Evolutionary conservation across 2,113 vertebrate species (phyloP).

Genomic region (Montifringilla adamsi): DNA sequence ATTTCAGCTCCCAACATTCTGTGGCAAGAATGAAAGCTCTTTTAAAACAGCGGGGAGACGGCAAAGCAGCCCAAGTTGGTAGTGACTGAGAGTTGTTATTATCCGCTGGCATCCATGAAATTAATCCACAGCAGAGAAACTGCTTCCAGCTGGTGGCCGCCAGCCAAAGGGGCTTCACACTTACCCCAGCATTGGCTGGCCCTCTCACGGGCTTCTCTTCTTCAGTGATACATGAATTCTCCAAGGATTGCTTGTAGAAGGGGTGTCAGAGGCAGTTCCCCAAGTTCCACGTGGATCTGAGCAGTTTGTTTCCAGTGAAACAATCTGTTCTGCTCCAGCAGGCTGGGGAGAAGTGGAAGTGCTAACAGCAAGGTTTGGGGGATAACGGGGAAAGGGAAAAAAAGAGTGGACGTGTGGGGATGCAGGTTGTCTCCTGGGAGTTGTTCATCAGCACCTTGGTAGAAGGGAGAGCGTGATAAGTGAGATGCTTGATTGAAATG

Average conservation of each 20-base stretch:
- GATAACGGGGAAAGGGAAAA: neutral
- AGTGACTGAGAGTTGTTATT: constrained; percentile 4
- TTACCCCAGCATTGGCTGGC: neutral
- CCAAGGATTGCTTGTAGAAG: neutral
- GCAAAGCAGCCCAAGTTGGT: neutral
- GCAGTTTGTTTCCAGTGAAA: neutral
- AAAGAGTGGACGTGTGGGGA: neutral
- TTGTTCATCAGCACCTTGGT: neutral
- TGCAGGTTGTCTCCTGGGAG: neutral
- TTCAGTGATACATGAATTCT: neutral
- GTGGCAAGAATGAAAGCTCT: neutral
- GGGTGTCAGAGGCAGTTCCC: neutral
- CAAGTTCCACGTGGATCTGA: neutral
- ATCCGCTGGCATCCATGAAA: constrained; percentile 1
- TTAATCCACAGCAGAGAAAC: constrained; percentile 22
- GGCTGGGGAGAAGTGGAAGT: neutral
- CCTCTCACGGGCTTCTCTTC: fast-evolving
- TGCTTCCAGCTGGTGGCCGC: neutral
- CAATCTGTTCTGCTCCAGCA: neutral
- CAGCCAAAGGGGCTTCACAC: neutral
- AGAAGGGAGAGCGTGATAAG: neutral
- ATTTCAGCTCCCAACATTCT: neutral
- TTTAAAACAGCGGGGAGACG: neutral
- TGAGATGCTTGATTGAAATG: neutral
- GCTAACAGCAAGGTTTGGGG: neutral